A percentile compares a stretch with the other conserved stretches of the same genome.
Conservation (phyloP, 2,113 vertebrate genomes). For the Hystrix cristata region DNA sequence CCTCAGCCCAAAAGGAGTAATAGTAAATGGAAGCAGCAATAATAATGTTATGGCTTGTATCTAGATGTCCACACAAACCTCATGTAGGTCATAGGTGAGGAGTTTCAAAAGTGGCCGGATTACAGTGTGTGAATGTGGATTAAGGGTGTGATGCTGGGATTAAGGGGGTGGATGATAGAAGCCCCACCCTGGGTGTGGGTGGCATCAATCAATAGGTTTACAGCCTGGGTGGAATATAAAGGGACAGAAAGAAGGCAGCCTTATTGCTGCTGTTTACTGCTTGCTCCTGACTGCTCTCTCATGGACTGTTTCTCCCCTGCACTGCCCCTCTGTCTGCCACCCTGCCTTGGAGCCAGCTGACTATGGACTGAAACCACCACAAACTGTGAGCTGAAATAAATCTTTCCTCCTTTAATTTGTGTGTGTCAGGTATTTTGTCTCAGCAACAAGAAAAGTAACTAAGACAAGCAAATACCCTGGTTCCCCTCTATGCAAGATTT, state of each 20-base stretch:
- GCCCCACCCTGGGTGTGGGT: neutral
- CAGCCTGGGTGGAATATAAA: neutral
- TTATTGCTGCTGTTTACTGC: neutral
- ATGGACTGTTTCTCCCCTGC: neutral
- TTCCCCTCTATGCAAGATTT: constrained; percentile 4
- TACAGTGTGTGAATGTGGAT: neutral
- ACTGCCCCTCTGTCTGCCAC: neutral
- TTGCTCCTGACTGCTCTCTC: neutral
- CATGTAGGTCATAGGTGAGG: neutral
- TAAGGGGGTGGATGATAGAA: neutral
- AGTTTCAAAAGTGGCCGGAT: neutral
- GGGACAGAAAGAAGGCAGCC: neutral
- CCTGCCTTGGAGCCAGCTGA: neutral
- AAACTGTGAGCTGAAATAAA: neutral
- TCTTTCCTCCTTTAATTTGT: neutral
- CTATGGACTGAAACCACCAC: neutral
- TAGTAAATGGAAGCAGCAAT: neutral
- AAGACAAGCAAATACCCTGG: neutral
- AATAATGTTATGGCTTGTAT: neutral
- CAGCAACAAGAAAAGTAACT: neutral
- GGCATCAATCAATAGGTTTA: neutral
- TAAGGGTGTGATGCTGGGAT: neutral
- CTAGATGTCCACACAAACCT: neutral
- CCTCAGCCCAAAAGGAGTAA: neutral
- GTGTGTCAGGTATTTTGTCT: neutral